phyloP scores from a whole-genome alignment of 2,113 vertebrate species.

The Blennius ocellaris region DNA sequence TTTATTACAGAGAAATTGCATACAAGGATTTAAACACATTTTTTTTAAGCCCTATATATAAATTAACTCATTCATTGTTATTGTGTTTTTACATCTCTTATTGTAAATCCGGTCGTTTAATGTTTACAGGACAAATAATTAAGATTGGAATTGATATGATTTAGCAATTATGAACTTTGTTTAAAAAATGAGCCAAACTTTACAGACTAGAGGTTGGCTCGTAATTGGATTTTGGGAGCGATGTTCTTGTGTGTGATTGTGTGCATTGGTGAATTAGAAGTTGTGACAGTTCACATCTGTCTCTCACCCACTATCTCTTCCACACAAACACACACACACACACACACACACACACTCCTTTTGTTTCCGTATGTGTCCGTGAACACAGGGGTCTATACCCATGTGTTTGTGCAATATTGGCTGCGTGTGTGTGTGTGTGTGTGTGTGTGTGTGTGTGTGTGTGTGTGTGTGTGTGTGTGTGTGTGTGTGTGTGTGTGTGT shows the following conservation, averaged over 20 bases:
- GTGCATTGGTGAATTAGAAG: constrained; percentile 52
- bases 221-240: constrained; percentile 75
- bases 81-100: background rate
- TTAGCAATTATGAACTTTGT: constrained; percentile 63
- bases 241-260: constrained; percentile 55
- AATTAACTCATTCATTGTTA: background rate
- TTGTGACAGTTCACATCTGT: constrained; percentile 68
- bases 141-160: constrained; percentile 40
- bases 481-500: no score
- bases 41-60: no score
- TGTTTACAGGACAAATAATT: constrained; percentile 14
- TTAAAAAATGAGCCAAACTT: constrained; percentile 50
- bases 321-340: constrained; percentile 17
- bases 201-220: constrained; percentile 31
- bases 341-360: constrained; percentile 2
- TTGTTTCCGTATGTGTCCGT: constrained; percentile 15
- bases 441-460: constrained; percentile 46
- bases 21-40: no score
- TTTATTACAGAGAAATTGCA: no score
- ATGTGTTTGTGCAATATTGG: constrained; percentile 29
- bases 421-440: constrained; percentile 39
- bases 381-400: constrained; percentile 25
- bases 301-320: constrained; percentile 46
- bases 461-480: constrained; percentile 38
- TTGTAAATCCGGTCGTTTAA: constrained; percentile 3